phyloP scores from a whole-genome alignment of 2,888 invertebrate species.

The Cetonia aurata region DNA sequence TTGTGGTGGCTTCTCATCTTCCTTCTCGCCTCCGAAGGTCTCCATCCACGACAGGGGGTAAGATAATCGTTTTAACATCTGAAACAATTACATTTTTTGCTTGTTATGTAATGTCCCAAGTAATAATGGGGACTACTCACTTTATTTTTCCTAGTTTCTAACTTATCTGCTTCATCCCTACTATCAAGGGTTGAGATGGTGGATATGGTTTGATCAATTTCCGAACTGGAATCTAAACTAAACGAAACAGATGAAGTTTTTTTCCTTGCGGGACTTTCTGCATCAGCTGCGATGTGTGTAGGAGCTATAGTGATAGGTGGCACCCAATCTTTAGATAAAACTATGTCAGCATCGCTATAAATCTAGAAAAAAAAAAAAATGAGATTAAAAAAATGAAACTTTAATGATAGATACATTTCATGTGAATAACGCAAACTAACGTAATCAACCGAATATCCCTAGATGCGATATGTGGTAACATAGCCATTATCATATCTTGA shows the following conservation, averaged over 20 bases:
- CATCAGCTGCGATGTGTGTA: slow-evolving; percentile 71
- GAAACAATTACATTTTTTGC: slow-evolving; percentile 53
- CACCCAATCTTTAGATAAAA: slow-evolving; percentile 88
- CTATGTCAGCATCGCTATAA: slow-evolving; percentile 90
- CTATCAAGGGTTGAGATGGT: slow-evolving; percentile 60
- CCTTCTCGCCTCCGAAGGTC: slow-evolving; percentile 82
- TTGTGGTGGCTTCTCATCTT: slow-evolving; percentile 69
- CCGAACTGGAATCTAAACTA: slow-evolving; percentile 75
- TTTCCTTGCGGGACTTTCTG: slow-evolving; percentile 71
- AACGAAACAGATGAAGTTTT: slow-evolving; percentile 81
- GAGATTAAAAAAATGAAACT: too few relatives aligned
- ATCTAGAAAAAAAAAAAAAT: slow-evolving; percentile 65
- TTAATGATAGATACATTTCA: too few relatives aligned
- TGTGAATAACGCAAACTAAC: too few relatives aligned
- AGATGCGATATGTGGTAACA: too few relatives aligned
- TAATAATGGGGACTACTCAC: slow-evolving; percentile 59
- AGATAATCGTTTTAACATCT: slow-evolving; percentile 93
- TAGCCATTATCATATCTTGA: too few relatives aligned
- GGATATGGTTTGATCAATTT: slow-evolving; percentile 65
- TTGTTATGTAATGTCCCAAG: slow-evolving; percentile 13
- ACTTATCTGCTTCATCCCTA: slow-evolving; percentile 72
- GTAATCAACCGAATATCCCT: too few relatives aligned
- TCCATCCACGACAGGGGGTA: slow-evolving; percentile 95
- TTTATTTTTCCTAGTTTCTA: slow-evolving; percentile 82
- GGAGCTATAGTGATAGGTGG: slow-evolving; percentile 87